Base-by-base conservation (phyloP, 1,140 invertebrate genomes). In the Camponotus vicinus region DNA sequence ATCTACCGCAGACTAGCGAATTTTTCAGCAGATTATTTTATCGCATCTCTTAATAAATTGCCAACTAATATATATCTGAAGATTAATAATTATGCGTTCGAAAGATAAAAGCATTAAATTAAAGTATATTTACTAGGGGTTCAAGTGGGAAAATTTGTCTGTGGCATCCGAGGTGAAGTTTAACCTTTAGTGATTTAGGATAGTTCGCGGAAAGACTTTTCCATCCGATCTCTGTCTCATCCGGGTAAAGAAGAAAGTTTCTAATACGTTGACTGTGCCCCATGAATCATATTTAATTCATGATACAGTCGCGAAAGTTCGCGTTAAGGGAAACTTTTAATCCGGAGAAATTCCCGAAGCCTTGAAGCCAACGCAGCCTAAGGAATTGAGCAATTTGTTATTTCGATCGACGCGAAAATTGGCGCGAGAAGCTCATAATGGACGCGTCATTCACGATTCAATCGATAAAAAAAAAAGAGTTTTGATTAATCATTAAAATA, bases 221-320 rank as follows among this genome's bases (percentile, higher is more conserved):
- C 42, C 15, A 45, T 52, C 37, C 71, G 59, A 63, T 32, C 66
- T 52, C 40, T 61, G 42, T 52, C 66, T 84, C 52, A 70, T 77
- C n/a, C 42, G 49, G 2, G 37, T 55, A n/a, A 34, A 37, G 27
- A 79, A 42, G 77, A 61, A 77, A 77, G 42, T 84, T 84, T 77
- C 42, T 52, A 64, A 77, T 49, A 75, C 57, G 27, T 76, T 40
- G 59, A 32, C 59, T 66, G 32, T 5, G 49, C 49, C 8, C 9
- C 69, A 32, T 73, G 61, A 88, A 86, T 88, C 67, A 88, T 79
- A 75, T 67, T 79, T 75, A 69, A 88, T 86, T 82, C 85, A 75
- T 37, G 85, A 45, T 70, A 73, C 49, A 13, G 49, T 21, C 49
- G 27, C 32, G n/a, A 64, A 83, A 63, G 57, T 71, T n/a, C 15